Evolutionary conservation across 2,888 invertebrate genomes (phyloP).

Genomic region (Acheta domesticus): DNA sequence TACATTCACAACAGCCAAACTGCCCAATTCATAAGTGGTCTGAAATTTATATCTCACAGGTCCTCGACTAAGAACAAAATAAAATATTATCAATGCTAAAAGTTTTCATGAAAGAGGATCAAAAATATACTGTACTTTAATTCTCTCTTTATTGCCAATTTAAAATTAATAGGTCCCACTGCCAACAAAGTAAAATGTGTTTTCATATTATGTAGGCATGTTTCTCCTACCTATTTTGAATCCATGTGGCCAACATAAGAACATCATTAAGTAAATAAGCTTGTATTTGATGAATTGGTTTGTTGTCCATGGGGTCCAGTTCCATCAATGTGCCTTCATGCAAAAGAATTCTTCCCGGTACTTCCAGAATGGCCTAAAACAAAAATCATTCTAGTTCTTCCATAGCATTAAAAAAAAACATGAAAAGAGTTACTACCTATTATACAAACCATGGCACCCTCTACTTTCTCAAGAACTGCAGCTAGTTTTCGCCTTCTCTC

Average conservation of each 20-base stretch:
- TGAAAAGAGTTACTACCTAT: neutral
- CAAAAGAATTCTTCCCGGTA: slow-evolving; percentile 71
- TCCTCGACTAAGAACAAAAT: slow-evolving; percentile 55
- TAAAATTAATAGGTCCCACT: no score
- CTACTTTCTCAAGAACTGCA: slow-evolving; percentile 77
- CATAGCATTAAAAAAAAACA: neutral
- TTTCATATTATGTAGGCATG: no score
- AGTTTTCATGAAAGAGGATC: no score
- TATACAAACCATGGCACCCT: slow-evolving; percentile 68
- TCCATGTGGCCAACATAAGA: slow-evolving; percentile 81
- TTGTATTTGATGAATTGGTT: slow-evolving; percentile 81
- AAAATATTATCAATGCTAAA: neutral
- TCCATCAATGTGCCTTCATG: slow-evolving; percentile 90
- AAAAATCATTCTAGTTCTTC: neutral
- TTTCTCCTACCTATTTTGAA: slow-evolving; percentile 56
- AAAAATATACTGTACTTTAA: no score
- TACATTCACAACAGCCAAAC: slow-evolving; percentile 90
- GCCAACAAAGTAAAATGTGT: no score
- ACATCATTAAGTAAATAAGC: slow-evolving; percentile 91
- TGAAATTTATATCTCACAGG: slow-evolving; percentile 81
- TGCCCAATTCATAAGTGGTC: slow-evolving; percentile 78
- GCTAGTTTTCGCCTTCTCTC: slow-evolving; percentile 61
- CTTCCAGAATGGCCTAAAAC: slow-evolving; percentile 66
- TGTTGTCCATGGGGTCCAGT: slow-evolving; percentile 81
- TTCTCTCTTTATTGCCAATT: no score